These are phyloP conservation scores for Eidolon helvum DNA, from an alignment of 2,113 vertebrate genomes.

Conservation along the genomic window DNA sequence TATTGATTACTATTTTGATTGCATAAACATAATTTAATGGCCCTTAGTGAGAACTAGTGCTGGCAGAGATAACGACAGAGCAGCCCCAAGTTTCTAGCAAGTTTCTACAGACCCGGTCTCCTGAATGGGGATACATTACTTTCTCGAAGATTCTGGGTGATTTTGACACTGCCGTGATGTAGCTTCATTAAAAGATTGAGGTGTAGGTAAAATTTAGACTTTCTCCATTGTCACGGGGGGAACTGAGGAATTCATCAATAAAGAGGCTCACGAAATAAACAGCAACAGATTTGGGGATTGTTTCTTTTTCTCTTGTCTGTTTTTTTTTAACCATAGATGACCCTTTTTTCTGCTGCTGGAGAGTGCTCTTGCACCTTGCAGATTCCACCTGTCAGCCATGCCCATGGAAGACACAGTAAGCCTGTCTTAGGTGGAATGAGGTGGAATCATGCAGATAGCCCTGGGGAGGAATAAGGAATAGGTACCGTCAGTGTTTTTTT, in stretches of 20 bases:
- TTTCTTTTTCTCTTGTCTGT: accelerated
- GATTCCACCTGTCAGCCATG: not conserved
- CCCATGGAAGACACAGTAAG: not conserved
- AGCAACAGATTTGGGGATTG: not conserved
- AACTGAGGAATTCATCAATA: not conserved
- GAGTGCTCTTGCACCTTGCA: not conserved
- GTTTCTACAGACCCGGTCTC: not conserved
- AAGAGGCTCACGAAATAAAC: not conserved
- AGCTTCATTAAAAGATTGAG: not conserved
- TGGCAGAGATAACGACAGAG: not conserved
- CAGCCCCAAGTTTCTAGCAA: not conserved
- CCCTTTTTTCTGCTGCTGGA: not conserved
- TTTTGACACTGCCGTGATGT: no score
- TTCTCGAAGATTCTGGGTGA: not conserved
- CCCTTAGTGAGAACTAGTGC: not conserved
- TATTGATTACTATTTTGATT: not conserved
- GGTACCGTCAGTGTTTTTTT: not conserved
- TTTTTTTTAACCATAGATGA: no score
- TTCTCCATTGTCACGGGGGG: not conserved
- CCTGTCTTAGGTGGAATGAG: not conserved
- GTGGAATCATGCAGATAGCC: no score
- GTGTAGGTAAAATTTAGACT: not conserved
- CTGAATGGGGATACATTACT: not conserved
- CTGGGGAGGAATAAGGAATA: not conserved
- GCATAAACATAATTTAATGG: not conserved